Base-by-base conservation (phyloP, 2,888 invertebrate genomes). In the Melinaea menophilus region DNA sequence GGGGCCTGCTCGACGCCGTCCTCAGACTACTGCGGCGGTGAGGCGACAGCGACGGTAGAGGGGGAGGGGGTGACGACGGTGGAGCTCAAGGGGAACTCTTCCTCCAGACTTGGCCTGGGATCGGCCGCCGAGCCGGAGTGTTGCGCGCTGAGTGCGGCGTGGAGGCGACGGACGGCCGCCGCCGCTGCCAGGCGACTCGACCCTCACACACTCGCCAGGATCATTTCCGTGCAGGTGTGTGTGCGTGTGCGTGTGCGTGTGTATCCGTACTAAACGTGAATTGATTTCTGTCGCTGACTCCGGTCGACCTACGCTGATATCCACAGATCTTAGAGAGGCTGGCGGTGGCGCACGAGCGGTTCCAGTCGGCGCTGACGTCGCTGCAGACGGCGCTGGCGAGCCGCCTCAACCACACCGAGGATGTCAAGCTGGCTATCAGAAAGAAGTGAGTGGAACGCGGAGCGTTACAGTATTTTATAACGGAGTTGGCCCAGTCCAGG, bases 391-490 rank as follows among this genome's bases (percentile, higher is more conserved):
- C 95, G 71, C 92, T 96, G 63, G 93, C 93, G 0, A 94, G 93
- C 5, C 92, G 95, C 58, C 82, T 97, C 64, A 95, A 95, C 73
- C 94, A 94, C 74, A 96, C 96, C 0, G 96, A 96, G 75, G 96
- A 96, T 69, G 93, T 95, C 73, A 93, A 96, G 70, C 89, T 95
- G 61, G 92, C 94, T 33, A 94, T 96, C 48, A 89, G 96, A 63
- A 96, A 96, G 81, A 92, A 93, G 79, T 92, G 47, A 76, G 82
- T 71, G 7, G 11, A 9, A 51, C 22, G 13, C 12, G 46, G 9
- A 46, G 22, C 22, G 22, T 22, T 22, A 22, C 22, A 22, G 22
- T 22, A 22, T 22, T 22, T 22, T 22, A 22, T 22, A 22, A 22
- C 22, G 22, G 22, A 22, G 22, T 22, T 22, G 22, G 22, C 22